A percentile compares a stretch with the other conserved stretches of the same genome.
Evolutionary conservation across 1,140 invertebrate genomes (phyloP).

Genomic region (Gerris buenoi): DNA sequence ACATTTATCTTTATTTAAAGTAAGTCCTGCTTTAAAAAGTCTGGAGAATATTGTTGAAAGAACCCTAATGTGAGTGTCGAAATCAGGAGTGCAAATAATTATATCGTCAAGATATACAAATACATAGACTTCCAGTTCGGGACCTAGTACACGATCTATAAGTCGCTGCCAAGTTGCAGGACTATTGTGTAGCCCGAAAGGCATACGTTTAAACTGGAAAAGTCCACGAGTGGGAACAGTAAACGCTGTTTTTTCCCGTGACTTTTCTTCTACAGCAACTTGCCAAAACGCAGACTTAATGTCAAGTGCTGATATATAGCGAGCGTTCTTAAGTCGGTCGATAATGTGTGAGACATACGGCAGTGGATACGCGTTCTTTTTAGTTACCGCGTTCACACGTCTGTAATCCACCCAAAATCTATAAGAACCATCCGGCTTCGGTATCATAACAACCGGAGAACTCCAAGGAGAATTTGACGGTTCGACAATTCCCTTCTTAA

Average conservation of each 20-base stretch:
- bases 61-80: constrained; percentile 21
- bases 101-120: constrained; percentile 25
- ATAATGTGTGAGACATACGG: background rate
- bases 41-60: constrained; percentile 18
- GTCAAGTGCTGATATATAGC: constrained; percentile 24
- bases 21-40: constrained; percentile 21
- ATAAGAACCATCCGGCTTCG: constrained; percentile 33
- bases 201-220: constrained; percentile 26
- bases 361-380: constrained; percentile 21
- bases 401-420: constrained; percentile 35
- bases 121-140: constrained; percentile 8
- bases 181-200: constrained; percentile 28
- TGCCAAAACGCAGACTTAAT: constrained; percentile 24
- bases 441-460: constrained; percentile 33
- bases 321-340: constrained; percentile 23
- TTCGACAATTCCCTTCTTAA: constrained; percentile 18
- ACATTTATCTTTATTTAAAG: constrained; percentile 26
- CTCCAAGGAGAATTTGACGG: constrained; percentile 32
- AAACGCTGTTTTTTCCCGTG: constrained; percentile 16
- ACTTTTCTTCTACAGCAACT: constrained; percentile 8
- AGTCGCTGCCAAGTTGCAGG: constrained; percentile 24
- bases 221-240: constrained; percentile 19
- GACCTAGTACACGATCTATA: constrained; percentile 20
- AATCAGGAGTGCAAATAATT: constrained; percentile 17
- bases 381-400: constrained; percentile 30